Conservation (phyloP, 37 sponge, comb jelly and placozoan genomes). For the Trichoplax adhaerens region DNA sequence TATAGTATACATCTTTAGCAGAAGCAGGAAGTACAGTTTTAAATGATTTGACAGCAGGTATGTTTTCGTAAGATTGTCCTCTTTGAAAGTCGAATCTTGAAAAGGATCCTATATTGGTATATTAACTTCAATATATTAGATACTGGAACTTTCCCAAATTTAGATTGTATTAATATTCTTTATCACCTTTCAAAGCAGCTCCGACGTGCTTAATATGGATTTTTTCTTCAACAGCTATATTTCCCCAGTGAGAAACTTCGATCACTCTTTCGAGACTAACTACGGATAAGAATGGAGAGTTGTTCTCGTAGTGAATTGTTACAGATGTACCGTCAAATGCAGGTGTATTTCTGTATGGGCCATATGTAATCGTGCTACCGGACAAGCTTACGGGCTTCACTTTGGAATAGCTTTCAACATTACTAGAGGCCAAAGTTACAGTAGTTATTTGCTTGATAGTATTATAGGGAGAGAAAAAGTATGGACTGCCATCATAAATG, state of each 20-base stretch:
- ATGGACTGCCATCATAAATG: constrained; percentile 43
- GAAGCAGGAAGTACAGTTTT: constrained; percentile 82
- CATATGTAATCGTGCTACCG: constrained; percentile 58
- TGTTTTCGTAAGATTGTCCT: neutral
- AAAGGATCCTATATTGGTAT: neutral
- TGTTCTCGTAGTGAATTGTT: constrained; percentile 76
- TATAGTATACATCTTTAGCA: constrained; percentile 76
- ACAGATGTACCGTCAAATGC: too few relatives aligned
- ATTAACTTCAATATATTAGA: neutral
- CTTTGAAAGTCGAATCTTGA: neutral
- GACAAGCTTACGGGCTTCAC: constrained; percentile 43
- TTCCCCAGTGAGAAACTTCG: constrained; percentile 97
- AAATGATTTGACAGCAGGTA: constrained; percentile 48
- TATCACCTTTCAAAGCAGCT: constrained; percentile 30
- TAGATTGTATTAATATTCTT: neutral
- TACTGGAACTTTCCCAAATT: neutral
- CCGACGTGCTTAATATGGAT: constrained; percentile 58
- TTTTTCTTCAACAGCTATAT: constrained; percentile 87
- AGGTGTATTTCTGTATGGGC: constrained; percentile 41
- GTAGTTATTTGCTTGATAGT: constrained; percentile 41
- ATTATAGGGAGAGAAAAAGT: constrained; percentile 54
- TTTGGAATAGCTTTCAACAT: constrained; percentile 52
- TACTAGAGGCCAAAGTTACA: constrained; percentile 36
- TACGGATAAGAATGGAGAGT: constrained; percentile 65
- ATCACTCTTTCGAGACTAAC: constrained; percentile 41